Percentiles rank a stretch among this genome's conserved stretches.
phyloP scores from a whole-genome alignment of 2,797 vertebrate species.

The Cephalopachus bancanus region DNA sequence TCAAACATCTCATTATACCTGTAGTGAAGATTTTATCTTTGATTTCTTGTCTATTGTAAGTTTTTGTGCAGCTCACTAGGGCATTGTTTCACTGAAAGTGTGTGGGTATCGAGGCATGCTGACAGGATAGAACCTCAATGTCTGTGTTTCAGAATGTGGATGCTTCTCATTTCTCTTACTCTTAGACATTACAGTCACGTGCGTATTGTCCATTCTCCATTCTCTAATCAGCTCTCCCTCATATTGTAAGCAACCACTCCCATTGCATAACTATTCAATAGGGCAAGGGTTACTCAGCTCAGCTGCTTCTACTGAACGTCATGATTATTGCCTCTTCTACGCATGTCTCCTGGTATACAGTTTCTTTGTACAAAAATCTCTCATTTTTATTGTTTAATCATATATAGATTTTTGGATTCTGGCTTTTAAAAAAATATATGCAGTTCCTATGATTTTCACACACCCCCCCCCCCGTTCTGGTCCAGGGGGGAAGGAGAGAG shows the following conservation, averaged over 20 bases:
- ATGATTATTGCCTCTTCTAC: neutral
- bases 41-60: neutral
- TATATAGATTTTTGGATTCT: neutral
- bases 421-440: neutral
- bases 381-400: neutral
- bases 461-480: neutral
- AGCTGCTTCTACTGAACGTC: neutral
- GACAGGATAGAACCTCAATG: neutral
- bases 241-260: neutral
- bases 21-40: neutral
- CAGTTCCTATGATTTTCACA: neutral
- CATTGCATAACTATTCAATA: neutral
- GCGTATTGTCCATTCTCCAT: neutral
- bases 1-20: neutral
- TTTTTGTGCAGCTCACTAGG: neutral
- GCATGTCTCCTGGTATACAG: neutral
- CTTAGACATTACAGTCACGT: neutral
- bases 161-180: neutral
- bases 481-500: neutral
- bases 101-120: neutral
- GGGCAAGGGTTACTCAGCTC: neutral
- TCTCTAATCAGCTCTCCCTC: neutral
- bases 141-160: neutral
- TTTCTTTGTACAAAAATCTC: neutral
- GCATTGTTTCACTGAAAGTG: neutral